Evolutionary conservation across 1,140 invertebrate species (phyloP).

Genomic region (Sycophila sp.): DNA sequence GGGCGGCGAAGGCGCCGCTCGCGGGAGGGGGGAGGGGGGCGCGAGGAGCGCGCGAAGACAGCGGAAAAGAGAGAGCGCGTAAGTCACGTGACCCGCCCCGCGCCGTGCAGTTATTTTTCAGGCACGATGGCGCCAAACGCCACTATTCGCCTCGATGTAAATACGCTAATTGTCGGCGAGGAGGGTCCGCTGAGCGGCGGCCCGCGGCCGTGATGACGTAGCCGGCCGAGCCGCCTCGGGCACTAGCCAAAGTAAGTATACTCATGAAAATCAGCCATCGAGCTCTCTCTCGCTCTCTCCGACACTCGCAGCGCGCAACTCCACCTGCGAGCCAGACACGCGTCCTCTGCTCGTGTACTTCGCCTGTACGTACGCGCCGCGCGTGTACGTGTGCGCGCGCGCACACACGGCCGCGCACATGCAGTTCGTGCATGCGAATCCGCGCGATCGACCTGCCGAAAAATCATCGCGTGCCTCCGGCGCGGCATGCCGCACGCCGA

Average conservation of each 20-base stretch:
- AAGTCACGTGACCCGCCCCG: constrained; percentile 65
- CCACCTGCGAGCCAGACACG: not conserved
- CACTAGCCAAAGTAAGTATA: constrained; percentile 50
- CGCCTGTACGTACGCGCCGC: too few relatives aligned
- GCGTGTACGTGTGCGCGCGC: not conserved
- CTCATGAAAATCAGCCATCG: constrained; percentile 12
- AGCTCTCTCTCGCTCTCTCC: not conserved
- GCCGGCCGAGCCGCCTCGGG: constrained; percentile 13
- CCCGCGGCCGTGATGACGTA: too few relatives aligned
- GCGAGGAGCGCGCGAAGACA: not conserved
- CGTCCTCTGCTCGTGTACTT: too few relatives aligned
- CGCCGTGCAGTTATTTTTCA: constrained; percentile 67
- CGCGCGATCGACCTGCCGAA: not conserved
- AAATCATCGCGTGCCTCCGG: not conserved
- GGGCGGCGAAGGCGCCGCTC: not conserved
- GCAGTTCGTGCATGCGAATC: too few relatives aligned
- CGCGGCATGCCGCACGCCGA: too few relatives aligned
- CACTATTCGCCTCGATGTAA: constrained; percentile 64
- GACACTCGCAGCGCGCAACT: not conserved
- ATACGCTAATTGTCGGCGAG: constrained; percentile 50
- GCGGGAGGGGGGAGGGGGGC: not conserved
- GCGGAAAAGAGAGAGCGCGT: constrained; percentile 13
- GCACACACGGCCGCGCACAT: too few relatives aligned
- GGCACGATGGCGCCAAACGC: constrained; percentile 72
- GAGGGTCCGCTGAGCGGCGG: constrained; percentile 1